Conservation (phyloP, 2,797 vertebrate species). For the Gymnopithys bicolor region DNA sequence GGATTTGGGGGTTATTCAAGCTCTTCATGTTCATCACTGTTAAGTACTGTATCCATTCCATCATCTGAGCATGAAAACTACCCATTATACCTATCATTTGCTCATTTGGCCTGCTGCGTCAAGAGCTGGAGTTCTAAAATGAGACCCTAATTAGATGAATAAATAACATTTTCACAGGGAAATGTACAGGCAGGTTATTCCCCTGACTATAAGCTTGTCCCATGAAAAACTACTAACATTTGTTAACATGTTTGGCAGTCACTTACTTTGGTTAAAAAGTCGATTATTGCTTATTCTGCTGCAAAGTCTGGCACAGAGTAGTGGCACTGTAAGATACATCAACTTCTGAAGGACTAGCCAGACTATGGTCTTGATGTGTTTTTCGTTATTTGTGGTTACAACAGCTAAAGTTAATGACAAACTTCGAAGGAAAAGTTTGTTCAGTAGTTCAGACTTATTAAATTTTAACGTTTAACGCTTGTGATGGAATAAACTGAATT, state of each 20-base stretch:
- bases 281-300: conserved; percentile 30
- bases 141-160: neutral
- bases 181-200: neutral
- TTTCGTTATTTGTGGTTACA: conserved; percentile 36
- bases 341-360: neutral
- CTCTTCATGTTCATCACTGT: rapidly evolving
- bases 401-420: conserved; percentile 78
- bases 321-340: neutral
- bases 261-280: conserved; percentile 52
- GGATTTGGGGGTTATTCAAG: neutral
- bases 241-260: neutral
- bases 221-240: neutral
- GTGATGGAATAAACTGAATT: conserved; percentile 50
- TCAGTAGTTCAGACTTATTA: conserved; percentile 73
- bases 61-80: neutral
- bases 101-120: conserved; percentile 3
- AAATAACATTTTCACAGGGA: neutral
- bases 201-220: neutral
- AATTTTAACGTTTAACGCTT: conserved; percentile 85
- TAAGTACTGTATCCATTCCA: neutral
- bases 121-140: neutral
- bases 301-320: neutral
- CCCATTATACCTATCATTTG: neutral
- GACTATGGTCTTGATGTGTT: conserved; percentile 7
- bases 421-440: conserved; percentile 74